Percentiles rank a stretch among this genome's conserved stretches.
phyloP scores from a whole-genome alignment of 2,113 vertebrate species.

The Antidorcas marsupialis region DNA sequence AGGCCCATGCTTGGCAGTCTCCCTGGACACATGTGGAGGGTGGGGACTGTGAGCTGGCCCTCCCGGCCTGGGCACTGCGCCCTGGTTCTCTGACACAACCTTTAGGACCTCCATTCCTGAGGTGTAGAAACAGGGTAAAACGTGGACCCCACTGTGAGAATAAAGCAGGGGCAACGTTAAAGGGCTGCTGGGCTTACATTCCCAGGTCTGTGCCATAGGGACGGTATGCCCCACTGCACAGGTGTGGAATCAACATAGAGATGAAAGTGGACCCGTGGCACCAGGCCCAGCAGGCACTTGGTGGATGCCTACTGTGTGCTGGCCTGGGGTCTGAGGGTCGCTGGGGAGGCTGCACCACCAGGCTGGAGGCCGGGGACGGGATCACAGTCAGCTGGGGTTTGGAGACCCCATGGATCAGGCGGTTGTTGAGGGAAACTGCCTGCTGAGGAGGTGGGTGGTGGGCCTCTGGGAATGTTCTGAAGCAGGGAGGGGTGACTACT shows the following conservation, averaged over 20 bases:
- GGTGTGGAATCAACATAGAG: fast-evolving
- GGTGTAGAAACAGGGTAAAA: background rate
- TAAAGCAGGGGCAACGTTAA: no score
- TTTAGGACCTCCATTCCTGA: no score
- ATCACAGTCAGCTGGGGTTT: fast-evolving
- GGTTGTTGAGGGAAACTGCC: background rate
- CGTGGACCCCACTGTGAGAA: background rate
- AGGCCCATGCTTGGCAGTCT: background rate
- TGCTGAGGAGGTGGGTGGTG: fast-evolving
- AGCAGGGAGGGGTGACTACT: background rate
- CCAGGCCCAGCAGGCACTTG: background rate
- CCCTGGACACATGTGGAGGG: background rate
- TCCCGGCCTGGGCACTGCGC: fast-evolving
- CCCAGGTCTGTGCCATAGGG: background rate
- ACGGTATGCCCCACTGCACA: fast-evolving
- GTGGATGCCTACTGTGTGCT: fast-evolving
- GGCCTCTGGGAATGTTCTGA: background rate
- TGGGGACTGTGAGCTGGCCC: background rate
- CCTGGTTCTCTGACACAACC: background rate
- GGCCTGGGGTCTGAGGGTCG: fast-evolving
- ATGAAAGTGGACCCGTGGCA: fast-evolving
- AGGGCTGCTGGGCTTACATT: background rate
- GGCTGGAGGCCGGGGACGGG: fast-evolving
- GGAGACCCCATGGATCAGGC: background rate
- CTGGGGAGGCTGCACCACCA: background rate